These are phyloP conservation scores for Meles meles DNA, from an alignment of 2,113 vertebrate genomes.

Conservation along the genomic window DNA sequence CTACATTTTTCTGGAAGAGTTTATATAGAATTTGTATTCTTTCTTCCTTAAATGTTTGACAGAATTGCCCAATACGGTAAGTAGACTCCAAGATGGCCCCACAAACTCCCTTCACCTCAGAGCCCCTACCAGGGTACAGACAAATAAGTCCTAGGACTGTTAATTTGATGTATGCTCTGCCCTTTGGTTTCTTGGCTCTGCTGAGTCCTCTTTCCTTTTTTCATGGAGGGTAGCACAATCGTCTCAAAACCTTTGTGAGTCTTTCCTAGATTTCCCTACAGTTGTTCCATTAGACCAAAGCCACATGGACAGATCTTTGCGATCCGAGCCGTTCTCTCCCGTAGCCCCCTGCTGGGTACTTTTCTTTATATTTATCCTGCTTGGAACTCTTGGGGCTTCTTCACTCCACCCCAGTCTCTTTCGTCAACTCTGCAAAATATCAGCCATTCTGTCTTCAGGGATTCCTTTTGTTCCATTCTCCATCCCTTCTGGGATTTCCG, in stretches of 20 bases:
- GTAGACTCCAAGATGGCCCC: background rate
- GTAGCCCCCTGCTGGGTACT: background rate
- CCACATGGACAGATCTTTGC: too few species aligned
- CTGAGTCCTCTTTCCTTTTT: background rate
- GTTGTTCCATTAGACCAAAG: background rate
- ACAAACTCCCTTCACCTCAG: background rate
- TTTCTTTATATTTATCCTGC: background rate
- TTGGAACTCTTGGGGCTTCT: background rate
- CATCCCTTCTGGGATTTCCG: background rate
- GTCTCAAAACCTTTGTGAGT: background rate
- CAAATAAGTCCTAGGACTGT: background rate
- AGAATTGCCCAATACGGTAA: background rate
- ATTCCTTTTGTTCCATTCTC: background rate
- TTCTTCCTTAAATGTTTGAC: background rate
- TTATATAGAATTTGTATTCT: background rate
- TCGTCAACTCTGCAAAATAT: background rate
- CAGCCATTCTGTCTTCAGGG: background rate
- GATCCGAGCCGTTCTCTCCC: background rate
- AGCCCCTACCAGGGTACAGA: too few species aligned
- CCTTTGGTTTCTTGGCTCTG: background rate
- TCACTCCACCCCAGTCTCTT: background rate
- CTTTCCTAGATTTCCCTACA: background rate
- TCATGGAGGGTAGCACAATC: background rate
- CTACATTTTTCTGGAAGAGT: background rate
- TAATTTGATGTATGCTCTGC: background rate